A percentile compares a stretch with the other conserved stretches of the same genome.
phyloP scores from a whole-genome alignment of 2,113 vertebrate genomes.

The Chunga burmeisteri region DNA sequence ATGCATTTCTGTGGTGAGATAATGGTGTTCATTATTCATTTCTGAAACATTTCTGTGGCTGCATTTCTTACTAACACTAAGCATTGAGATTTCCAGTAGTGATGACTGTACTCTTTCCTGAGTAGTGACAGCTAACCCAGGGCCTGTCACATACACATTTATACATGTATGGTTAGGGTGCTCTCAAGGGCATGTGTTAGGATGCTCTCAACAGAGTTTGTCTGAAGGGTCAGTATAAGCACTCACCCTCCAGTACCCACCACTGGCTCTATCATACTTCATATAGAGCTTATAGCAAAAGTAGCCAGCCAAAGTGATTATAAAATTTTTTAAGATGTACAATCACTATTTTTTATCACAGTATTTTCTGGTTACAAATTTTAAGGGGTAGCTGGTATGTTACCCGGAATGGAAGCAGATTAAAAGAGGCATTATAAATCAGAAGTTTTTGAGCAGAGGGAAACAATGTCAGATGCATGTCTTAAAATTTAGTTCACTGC shows the following conservation, averaged over 20 bases:
- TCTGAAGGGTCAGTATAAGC: background rate
- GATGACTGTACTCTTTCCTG: background rate
- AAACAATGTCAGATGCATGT: background rate
- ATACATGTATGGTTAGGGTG: background rate
- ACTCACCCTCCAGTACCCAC: background rate
- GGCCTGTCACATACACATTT: background rate
- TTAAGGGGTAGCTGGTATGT: background rate
- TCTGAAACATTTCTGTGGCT: background rate
- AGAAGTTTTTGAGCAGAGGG: background rate
- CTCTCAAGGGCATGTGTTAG: background rate
- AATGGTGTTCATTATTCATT: background rate
- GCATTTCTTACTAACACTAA: background rate
- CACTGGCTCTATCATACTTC: background rate
- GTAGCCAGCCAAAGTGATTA: background rate
- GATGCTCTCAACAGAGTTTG: background rate
- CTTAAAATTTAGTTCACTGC: background rate
- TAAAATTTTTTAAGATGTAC: background rate
- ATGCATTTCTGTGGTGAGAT: background rate
- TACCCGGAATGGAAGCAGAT: background rate
- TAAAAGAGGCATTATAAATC: background rate
- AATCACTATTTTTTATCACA: background rate
- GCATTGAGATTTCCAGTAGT: background rate
- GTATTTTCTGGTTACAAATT: background rate
- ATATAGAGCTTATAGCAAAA: background rate
- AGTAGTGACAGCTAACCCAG: background rate